Evolutionary conservation across 2,113 vertebrate genomes (phyloP), one percentile per base, ranked within the genome.

Genomic region (Eidolon helvum): DNA sequence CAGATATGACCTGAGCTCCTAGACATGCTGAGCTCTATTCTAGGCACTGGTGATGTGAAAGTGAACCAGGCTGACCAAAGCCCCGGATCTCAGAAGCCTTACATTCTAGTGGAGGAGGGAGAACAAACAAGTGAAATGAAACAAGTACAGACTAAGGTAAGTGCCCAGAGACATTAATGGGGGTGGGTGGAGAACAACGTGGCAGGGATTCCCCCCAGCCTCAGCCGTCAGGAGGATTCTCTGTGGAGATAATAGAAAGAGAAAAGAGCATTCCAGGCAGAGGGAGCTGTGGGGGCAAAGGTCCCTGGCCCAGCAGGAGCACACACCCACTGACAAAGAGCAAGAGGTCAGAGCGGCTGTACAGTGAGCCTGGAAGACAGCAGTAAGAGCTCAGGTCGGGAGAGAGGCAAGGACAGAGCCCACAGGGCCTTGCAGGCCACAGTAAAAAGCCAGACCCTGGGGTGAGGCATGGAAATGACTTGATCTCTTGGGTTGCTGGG

Each of bases 151-250:
- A 10, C 59, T 43, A 59, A 43, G 59, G 0, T 14, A 24, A 26
- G 55, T 1, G 15, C 66, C 35, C 9, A 12, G 45, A 19, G 45
- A 65, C 40, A 38, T 65, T 6, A 24, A 38, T 10, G 12, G 18
- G 75, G 8, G 61, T 11, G 33, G 48, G 35, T 14, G 33, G 12
- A 38, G 72, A 2, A 74, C 38, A 12, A 33, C 5, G 33, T 1
- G 5, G 24, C 0, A 6, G 19, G 24, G n/a, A 16, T 21, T 33
- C 4, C 0, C 24, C 14, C n/a, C 10, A 15, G 24, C 10, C 35
- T 57, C 14, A 0, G 82, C 43, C 12, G 16, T 65, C 11, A 9
- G n/a, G 33, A 12, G 66, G 38, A 48, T 38, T 28, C 57, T 65
- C 14, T 22, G 48, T 0, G 1, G 68, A 61, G 11, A 4, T 2